These are phyloP conservation scores for Chloroclysta siterata DNA, from an alignment of 2,888 invertebrate genomes.

Conservation along the genomic window DNA sequence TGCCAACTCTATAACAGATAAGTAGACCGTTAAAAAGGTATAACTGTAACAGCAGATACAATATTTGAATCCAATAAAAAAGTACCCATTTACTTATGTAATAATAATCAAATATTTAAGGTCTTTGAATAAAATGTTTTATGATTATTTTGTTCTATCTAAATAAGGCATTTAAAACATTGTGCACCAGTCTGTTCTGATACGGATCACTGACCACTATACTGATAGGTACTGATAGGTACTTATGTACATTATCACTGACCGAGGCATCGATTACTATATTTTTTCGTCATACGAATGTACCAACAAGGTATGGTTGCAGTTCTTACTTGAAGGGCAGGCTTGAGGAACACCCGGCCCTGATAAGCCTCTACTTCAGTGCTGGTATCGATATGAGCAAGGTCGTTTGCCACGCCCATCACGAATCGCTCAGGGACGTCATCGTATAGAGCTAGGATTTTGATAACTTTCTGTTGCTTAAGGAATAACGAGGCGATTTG, in stretches of 20 bases:
- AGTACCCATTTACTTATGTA: too few relatives aligned
- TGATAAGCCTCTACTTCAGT: slow-evolving; percentile 69
- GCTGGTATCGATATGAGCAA: slow-evolving; percentile 76
- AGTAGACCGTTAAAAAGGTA: too few relatives aligned
- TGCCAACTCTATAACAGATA: neutral
- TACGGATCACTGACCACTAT: neutral
- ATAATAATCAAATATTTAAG: too few relatives aligned
- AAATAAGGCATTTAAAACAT: too few relatives aligned
- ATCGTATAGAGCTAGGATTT: slow-evolving; percentile 68
- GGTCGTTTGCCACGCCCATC: slow-evolving; percentile 68
- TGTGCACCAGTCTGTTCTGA: neutral
- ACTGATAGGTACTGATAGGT: too few relatives aligned
- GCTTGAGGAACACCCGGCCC: slow-evolving; percentile 63
- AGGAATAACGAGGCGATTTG: slow-evolving; percentile 66
- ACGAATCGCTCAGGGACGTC: slow-evolving; percentile 58
- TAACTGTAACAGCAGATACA: too few relatives aligned
- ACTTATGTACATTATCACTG: too few relatives aligned
- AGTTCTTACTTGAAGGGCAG: slow-evolving; percentile 60
- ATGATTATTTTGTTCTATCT: too few relatives aligned
- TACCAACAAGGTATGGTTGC: neutral
- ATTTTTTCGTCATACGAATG: neutral
- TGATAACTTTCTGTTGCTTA: slow-evolving; percentile 70
- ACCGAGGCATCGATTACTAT: neutral
- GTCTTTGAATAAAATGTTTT: too few relatives aligned
- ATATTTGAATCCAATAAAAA: too few relatives aligned